Percentiles rank a stretch among this genome's conserved stretches.
Evolutionary conservation across 2,113 vertebrate genomes (phyloP).

Genomic region (Cheirogaleus medius): DNA sequence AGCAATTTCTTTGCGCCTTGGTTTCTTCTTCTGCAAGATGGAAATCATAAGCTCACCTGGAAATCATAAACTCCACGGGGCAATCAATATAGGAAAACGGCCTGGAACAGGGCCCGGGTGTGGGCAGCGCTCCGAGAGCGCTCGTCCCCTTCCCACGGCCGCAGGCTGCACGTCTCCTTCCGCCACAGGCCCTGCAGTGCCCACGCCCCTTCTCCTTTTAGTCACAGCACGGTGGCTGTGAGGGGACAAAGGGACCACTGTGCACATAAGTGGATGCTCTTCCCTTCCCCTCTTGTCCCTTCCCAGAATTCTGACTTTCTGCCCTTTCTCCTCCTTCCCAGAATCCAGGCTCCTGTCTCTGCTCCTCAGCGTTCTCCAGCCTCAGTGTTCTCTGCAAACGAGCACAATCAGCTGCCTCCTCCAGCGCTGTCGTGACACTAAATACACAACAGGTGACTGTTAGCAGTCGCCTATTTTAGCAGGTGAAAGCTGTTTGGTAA

Average conservation of each 20-base stretch:
- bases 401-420: not conserved
- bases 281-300: too few species aligned
- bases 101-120: not conserved
- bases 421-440: not conserved
- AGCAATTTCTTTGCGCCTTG: not conserved
- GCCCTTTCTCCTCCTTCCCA: not conserved
- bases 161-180: not conserved
- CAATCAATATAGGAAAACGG: rapidly evolving
- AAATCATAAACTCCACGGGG: not conserved
- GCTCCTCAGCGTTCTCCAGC: not conserved
- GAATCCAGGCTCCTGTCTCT: not conserved
- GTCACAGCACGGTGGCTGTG: not conserved
- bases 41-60: not conserved
- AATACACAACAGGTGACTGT: not conserved
- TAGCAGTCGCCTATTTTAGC: not conserved
- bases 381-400: not conserved
- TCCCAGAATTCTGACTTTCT: not conserved
- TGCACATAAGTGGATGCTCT: rapidly evolving
- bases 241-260: not conserved
- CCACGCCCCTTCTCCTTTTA: not conserved
- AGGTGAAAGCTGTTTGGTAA: not conserved
- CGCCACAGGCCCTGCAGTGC: not conserved
- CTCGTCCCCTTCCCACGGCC: not conserved
- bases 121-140: rapidly evolving
- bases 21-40: not conserved